These are phyloP conservation scores for Bilobella aurantiaca DNA, from an alignment of 1,140 invertebrate genomes.

Conservation along the genomic window DNA sequence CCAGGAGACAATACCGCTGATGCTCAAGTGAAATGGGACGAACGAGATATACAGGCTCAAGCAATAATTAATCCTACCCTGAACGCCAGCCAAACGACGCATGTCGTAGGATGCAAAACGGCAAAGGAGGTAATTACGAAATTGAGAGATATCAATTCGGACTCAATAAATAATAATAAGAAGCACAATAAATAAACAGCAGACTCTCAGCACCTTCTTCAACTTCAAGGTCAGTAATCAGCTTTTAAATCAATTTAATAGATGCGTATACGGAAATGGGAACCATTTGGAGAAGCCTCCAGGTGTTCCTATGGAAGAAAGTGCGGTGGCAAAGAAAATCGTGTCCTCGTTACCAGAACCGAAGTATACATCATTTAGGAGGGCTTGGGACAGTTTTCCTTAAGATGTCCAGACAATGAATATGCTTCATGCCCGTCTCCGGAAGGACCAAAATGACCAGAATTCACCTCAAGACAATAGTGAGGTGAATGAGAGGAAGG, in stretches of 20 bases:
- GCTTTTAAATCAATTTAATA: background rate
- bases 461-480: no score
- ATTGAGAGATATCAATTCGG: background rate
- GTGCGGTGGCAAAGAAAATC: no score
- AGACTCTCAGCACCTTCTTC: slow-evolving; percentile 2
- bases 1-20: background rate
- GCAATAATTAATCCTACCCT: slow-evolving; percentile 2
- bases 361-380: slow-evolving; percentile 7
- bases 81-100: background rate
- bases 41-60: background rate
- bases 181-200: no score
- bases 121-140: slow-evolving; percentile 6
- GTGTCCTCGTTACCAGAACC: slow-evolving; percentile 9
- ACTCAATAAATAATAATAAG: slow-evolving; percentile 8
- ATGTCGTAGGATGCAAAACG: background rate
- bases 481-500: background rate
- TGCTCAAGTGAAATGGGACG: background rate
- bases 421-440: background rate
- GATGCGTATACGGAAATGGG: slow-evolving; percentile 11
- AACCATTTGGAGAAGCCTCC: background rate
- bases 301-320: no score
- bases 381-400: slow-evolving; percentile 12
- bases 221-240: background rate
- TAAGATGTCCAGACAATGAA: slow-evolving; percentile 7
- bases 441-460: slow-evolving; percentile 1